Evolutionary conservation across 2,888 invertebrate genomes (phyloP).

Genomic region (Melanophora roralis): DNA sequence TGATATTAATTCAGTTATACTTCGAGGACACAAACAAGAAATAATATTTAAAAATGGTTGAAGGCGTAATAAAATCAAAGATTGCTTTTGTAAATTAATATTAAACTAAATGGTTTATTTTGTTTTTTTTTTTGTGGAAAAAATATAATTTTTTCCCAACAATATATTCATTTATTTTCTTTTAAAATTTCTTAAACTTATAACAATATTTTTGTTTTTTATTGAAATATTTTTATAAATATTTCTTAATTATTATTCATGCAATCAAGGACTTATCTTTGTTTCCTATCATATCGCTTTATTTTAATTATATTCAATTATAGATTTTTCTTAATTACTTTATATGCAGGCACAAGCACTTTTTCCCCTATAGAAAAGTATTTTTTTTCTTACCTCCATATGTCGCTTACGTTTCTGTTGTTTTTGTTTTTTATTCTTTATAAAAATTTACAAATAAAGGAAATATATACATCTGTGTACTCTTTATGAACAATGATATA

Average conservation of each 20-base stretch:
- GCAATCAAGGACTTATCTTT: constrained; percentile 23
- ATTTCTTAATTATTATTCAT: constrained; percentile 20
- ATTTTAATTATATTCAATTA: constrained; percentile 56
- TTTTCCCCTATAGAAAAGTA: background rate
- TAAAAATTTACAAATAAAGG: constrained; percentile 16
- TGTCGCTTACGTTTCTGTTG: background rate
- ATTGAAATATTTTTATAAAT: too few species aligned
- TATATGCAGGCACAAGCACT: constrained; percentile 32
- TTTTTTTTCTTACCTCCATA: background rate
- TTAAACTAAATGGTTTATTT: too few species aligned
- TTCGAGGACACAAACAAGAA: background rate
- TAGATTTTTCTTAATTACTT: constrained; percentile 56
- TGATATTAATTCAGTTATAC: constrained; percentile 20
- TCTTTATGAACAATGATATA: constrained; percentile 12
- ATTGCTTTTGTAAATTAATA: too few species aligned
- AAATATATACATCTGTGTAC: background rate
- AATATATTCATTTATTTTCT: too few species aligned
- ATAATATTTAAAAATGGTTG: background rate
- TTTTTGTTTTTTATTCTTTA: constrained; percentile 33
- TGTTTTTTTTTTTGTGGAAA: too few species aligned
- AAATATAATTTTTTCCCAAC: too few species aligned
- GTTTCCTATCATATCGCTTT: constrained; percentile 22
- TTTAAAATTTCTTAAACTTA: too few species aligned
- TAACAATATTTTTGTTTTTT: too few species aligned
- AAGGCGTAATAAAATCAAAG: too few species aligned